Evolutionary conservation across 2,113 vertebrate genomes (phyloP).

Genomic region (cattle (Bos taurus)): ARS-UCD2.0 NC_037348.1:68762001-68762500

Average conservation of each 20-base stretch:
- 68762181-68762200: not conserved
- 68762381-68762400: not conserved
- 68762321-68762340: not conserved
- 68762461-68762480: rapidly evolving
- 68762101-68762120: rapidly evolving
- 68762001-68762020: not conserved
- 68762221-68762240: rapidly evolving
- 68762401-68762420: rapidly evolving
- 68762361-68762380: rapidly evolving
- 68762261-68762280: not conserved
- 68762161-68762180: not conserved
- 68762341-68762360: too few relatives aligned
- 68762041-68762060: slow-evolving; percentile 33
- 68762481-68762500: rapidly evolving
- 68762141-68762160: not conserved
- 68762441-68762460: rapidly evolving
- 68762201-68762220: too few relatives aligned
- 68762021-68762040: slow-evolving; percentile 38
- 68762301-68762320: rapidly evolving
- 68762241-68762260: not conserved
- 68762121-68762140: not conserved
- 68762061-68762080: not conserved
- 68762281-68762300: rapidly evolving
- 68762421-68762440: not conserved
- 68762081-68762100: not conserved